Evolutionary conservation across 37 sponge, comb jelly and placozoan species (phyloP), one percentile per base, ranked within the genome.

Genomic region (Tethya wilhelma): DNA sequence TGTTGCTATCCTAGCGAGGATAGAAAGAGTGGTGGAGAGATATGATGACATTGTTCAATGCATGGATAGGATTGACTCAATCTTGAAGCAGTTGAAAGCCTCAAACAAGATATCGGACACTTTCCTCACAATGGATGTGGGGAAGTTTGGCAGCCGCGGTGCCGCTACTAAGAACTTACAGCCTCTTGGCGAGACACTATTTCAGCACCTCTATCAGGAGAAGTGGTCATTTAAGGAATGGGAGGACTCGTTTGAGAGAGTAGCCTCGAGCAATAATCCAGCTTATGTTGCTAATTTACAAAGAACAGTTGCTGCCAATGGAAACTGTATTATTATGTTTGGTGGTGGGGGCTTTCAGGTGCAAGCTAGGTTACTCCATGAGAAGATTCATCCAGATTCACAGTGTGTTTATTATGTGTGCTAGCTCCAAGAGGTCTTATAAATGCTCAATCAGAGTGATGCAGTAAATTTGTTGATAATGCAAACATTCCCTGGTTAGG

Each of bases 211-310:
- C 29, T 71, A 71, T 42, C 37, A 38, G 23, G 44, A 25, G 5
- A 23, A 28, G 20, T 32, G 41, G 46, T 36, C 44, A 2, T 81
- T 81, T 59, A 20, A 59, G 8, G 63, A 71, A 36, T 81, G 82
- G 82, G 82, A 81, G 34, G 17, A 39, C 17, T 28, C 34, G 11
- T 81, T 81, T 60, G n/a, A 25, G 23, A 40, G 0, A 14, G 14
- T 34, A 11, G 26, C 73, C 5, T 60, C 62, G 8, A 71, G 42
- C 28, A 23, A 29, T 6, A 70, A 81, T 22, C 60, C 72, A 59
- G 82, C 82, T 0, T 81, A 81, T 57, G 45, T 81, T 2, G 82
- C 82, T 26, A 81, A 81, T 25, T 33, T 81, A 32, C 82, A 81
- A 37, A 43, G 82, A 25, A 62, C 82, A 25, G 32, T 81, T 14